Evolutionary conservation across 2,797 vertebrate genomes (phyloP).

Genomic region (Parotocinclus haroldoi): DNA sequence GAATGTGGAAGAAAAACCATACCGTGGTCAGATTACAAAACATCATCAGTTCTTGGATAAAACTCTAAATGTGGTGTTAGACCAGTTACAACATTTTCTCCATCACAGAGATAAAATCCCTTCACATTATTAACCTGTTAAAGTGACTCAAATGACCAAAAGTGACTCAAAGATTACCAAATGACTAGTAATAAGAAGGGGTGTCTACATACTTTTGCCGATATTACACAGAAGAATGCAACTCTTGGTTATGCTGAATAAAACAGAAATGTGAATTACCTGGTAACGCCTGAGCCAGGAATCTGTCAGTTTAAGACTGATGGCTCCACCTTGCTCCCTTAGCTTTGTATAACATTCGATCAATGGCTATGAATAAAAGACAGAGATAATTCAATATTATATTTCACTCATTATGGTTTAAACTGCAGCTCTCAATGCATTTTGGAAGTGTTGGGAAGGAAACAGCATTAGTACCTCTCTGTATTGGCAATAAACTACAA

Average conservation of each 20-base stretch:
- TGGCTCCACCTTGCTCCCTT: slow-evolving; percentile 82
- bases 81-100: not conserved
- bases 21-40: no score
- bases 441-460: not conserved
- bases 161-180: no score
- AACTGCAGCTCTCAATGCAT: no score
- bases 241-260: not conserved
- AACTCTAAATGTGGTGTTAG: not conserved
- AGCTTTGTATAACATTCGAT: slow-evolving; percentile 91
- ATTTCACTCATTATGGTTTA: no score
- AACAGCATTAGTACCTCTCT: slow-evolving; percentile 82
- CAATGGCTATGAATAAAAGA: slow-evolving; percentile 73
- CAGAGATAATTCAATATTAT: not conserved
- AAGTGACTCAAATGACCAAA: no score
- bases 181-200: no score
- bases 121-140: no score
- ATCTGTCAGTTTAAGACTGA: slow-evolving; percentile 87
- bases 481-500: slow-evolving; percentile 92
- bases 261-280: slow-evolving; percentile 63
- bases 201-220: slow-evolving; percentile 4
- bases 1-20: no score
- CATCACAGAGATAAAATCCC: not conserved
- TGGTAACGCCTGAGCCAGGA: slow-evolving; percentile 96
- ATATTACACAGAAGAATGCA: not conserved
- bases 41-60: not conserved